phyloP scores from a whole-genome alignment of 2,113 vertebrate species.

The Vidua macroura region DNA sequence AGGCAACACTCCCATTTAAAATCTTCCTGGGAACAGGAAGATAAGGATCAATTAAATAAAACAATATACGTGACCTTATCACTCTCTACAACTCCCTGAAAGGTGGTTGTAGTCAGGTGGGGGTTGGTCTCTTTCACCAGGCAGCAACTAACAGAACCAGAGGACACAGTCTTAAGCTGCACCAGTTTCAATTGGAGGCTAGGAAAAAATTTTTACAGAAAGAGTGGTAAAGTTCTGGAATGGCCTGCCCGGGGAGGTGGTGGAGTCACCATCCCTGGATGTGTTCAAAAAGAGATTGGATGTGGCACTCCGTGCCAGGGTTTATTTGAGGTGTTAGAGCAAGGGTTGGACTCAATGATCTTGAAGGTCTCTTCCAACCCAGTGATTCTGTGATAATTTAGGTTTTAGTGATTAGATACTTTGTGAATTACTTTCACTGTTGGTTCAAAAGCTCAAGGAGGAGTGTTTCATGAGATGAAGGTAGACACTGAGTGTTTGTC shows the following conservation, averaged over 20 bases:
- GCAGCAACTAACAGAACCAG: not conserved
- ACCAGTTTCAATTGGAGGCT: rapidly evolving
- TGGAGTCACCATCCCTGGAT: not conserved
- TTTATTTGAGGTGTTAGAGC: not conserved
- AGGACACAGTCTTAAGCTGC: not conserved
- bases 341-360: not conserved
- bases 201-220: not conserved
- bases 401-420: not conserved
- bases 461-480: not conserved
- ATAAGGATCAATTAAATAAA: not conserved
- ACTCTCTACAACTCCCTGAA: not conserved
- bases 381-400: not conserved
- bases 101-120: not conserved
- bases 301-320: rapidly evolving
- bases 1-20: not conserved
- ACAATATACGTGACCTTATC: not conserved
- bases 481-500: not conserved
- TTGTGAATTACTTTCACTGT: not conserved
- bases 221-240: not conserved
- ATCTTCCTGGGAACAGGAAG: not conserved
- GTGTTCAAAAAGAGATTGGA: not conserved
- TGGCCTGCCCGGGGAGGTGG: not conserved
- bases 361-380: not conserved
- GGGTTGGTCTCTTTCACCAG: too few relatives aligned
- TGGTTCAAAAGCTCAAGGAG: not conserved